Percentiles rank a stretch among this genome's conserved stretches.
Conservation (phyloP, 2,113 vertebrate species). For the Motacilla tschutschensis region DNA sequence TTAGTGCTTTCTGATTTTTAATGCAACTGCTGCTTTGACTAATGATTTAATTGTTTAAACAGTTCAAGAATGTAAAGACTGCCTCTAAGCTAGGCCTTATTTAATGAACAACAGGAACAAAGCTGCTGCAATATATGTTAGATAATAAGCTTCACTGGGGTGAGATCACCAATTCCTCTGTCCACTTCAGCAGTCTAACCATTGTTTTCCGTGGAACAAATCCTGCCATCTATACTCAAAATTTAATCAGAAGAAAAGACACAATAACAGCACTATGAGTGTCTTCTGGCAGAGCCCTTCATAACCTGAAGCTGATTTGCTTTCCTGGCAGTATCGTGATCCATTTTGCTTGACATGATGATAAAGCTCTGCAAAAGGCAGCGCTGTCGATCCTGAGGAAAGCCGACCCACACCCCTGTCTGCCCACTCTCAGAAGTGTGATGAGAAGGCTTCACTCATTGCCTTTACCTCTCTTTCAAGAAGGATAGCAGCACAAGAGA, state of each 20-base stretch:
- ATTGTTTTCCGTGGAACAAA: not conserved
- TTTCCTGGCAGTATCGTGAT: not conserved
- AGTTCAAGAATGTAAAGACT: not conserved
- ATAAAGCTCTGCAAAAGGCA: constrained; percentile 28
- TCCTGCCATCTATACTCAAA: not conserved
- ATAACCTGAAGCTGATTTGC: constrained; percentile 22
- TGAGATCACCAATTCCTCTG: not conserved
- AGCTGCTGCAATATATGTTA: not conserved
- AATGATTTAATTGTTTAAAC: constrained; percentile 14
- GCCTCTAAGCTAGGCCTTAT: not conserved
- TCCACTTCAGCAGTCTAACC: not conserved
- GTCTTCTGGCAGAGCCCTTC: not conserved
- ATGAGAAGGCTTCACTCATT: constrained; percentile 2
- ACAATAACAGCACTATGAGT: not conserved
- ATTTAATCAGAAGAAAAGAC: constrained; percentile 1
- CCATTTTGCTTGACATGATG: constrained; percentile 8
- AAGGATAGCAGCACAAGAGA: not conserved
- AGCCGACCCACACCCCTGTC: not conserved
- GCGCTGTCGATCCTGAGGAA: not conserved
- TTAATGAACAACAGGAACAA: not conserved
- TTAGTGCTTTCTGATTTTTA: not conserved
- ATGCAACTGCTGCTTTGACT: not conserved
- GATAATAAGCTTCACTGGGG: not conserved
- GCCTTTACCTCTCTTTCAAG: constrained; percentile 2
- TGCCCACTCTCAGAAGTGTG: not conserved